Conservation (phyloP, 2,888 invertebrate genomes). For the Himalopsyche japonica region DNA sequence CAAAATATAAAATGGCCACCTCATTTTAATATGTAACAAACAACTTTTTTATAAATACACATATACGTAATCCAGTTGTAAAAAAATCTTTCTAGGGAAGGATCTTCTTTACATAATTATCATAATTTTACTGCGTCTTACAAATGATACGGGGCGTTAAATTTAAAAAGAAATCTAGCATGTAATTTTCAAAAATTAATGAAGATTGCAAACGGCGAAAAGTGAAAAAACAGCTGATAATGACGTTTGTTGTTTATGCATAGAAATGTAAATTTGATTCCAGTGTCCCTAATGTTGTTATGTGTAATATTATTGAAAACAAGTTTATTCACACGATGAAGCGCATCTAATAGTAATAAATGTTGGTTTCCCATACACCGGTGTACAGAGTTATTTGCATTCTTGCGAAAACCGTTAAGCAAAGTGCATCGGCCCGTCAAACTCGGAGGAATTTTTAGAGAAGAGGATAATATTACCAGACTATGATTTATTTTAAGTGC, state of each 20-base stretch:
- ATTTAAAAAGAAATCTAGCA: too few species aligned
- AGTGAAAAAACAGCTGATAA: neutral
- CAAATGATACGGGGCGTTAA: too few species aligned
- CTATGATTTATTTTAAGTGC: neutral
- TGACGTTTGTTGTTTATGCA: neutral
- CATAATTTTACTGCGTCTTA: too few species aligned
- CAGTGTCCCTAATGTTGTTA: neutral
- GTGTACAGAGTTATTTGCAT: neutral
- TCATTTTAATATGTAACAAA: too few species aligned
- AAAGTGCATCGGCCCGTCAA: slow-evolving; percentile 29
- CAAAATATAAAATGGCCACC: too few species aligned
- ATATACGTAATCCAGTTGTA: too few species aligned
- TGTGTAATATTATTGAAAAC: neutral
- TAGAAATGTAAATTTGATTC: too few species aligned
- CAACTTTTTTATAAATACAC: too few species aligned
- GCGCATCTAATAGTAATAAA: neutral
- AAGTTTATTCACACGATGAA: neutral
- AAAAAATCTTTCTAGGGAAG: too few species aligned
- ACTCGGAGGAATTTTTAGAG: neutral
- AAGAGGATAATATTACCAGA: too few species aligned
- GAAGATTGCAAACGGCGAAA: neutral
- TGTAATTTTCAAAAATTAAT: too few species aligned
- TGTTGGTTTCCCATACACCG: neutral
- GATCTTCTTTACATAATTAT: too few species aligned
- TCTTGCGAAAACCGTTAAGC: slow-evolving; percentile 24